A percentile compares a stretch with the other conserved stretches of the same genome.
Evolutionary conservation across 1,140 invertebrate species (phyloP).

Genomic region (Drosophila tristis): DNA sequence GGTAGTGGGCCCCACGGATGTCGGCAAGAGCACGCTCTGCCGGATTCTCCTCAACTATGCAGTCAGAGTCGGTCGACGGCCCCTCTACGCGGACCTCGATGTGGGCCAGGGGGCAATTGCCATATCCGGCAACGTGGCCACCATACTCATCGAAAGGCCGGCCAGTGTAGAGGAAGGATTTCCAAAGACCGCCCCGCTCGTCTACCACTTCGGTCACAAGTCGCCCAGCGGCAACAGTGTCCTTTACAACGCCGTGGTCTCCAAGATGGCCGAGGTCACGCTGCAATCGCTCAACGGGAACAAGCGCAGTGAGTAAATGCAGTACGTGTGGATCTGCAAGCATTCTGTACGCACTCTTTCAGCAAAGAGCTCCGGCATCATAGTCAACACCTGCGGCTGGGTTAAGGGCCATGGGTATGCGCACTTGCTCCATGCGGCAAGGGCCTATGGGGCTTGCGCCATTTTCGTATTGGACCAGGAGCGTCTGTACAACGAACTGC

Average conservation of each 20-base stretch:
- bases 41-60: conserved; percentile 97
- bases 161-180: conserved; percentile 97
- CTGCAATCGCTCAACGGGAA: conserved; percentile 93
- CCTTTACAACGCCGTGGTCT: conserved; percentile 94
- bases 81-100: conserved; percentile 98
- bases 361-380: conserved; percentile 95
- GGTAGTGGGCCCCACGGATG: conserved; percentile 97
- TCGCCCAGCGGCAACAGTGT: conserved; percentile 91
- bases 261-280: conserved; percentile 93
- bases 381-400: conserved; percentile 99
- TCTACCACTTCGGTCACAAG: conserved; percentile 97
- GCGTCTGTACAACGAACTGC: conserved; percentile 96
- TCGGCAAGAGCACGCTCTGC: conserved; percentile 97
- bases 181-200: conserved; percentile 94
- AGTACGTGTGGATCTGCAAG: not conserved
- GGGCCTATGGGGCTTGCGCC: conserved; percentile 97
- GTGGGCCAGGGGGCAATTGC: conserved; percentile 97
- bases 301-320: conserved; percentile 88
- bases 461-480: conserved; percentile 99
- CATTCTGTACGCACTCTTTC: conserved; percentile 42
- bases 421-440: conserved; percentile 92
- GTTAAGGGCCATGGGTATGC: conserved; percentile 95
- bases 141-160: conserved; percentile 94
- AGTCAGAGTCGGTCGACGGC: conserved; percentile 92
- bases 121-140: conserved; percentile 95